Conservation (phyloP, 2,797 vertebrate genomes). For the Leptoclinus maculatus region DNA sequence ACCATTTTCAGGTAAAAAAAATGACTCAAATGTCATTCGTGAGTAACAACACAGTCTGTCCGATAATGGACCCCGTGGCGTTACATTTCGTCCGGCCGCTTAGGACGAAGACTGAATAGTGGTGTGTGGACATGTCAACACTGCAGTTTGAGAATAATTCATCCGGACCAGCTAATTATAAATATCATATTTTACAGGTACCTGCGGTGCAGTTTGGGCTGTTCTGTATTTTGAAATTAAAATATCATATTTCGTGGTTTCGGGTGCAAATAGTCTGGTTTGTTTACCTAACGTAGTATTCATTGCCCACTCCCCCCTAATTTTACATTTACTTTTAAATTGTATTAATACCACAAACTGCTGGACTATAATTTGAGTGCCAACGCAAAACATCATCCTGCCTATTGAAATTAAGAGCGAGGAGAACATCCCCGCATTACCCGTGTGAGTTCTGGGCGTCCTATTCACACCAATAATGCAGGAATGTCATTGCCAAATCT, state of each 20-base stretch:
- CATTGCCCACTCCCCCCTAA: not conserved
- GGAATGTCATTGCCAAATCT: not conserved
- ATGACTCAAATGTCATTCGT: not conserved
- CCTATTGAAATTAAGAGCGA: not conserved
- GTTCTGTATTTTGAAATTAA: not conserved
- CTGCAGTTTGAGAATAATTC: slow-evolving; percentile 22
- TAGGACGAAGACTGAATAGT: slow-evolving; percentile 16
- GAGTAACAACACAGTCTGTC: not conserved
- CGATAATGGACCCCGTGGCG: slow-evolving; percentile 26
- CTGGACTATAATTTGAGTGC: not conserved
- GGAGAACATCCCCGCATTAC: not conserved
- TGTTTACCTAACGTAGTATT: slow-evolving; percentile 34
- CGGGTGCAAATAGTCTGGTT: slow-evolving; percentile 5
- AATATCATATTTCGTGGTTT: not conserved
- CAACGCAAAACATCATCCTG: not conserved
- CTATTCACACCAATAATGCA: not conserved
- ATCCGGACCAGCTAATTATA: not conserved
- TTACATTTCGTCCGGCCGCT: not conserved
- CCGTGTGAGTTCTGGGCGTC: not conserved
- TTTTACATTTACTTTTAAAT: not conserved
- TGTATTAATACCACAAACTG: not conserved
- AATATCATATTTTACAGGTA: slow-evolving; percentile 22
- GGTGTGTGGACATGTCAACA: slow-evolving; percentile 45
- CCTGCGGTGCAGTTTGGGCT: fast-evolving
- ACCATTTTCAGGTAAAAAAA: slow-evolving; percentile 68